Evolutionary conservation across 2,113 vertebrate species (phyloP).

Genomic region (Mormyrus iriodes): DNA sequence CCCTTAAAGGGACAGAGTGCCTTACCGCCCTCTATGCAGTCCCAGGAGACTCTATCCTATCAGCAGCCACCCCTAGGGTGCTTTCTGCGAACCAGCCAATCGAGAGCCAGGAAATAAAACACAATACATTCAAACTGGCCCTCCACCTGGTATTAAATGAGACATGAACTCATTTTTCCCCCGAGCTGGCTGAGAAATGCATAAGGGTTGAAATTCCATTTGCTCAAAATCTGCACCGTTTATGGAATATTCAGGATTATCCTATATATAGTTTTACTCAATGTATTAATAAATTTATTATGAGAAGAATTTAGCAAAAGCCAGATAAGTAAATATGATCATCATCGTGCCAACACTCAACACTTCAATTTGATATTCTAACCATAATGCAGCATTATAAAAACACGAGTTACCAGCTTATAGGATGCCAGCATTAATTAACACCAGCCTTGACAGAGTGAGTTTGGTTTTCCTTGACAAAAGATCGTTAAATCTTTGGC

Average conservation of each 20-base stretch:
- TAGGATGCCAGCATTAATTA: neutral
- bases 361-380: neutral
- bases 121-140: conserved; percentile 17
- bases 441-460: neutral
- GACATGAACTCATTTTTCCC: neutral
- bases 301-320: neutral
- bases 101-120: conserved; percentile 31
- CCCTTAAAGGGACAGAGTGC: conserved; percentile 62
- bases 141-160: neutral
- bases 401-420: neutral
- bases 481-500: neutral
- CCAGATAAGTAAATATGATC: neutral
- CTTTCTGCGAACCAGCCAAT: conserved; percentile 40
- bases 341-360: neutral
- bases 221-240: neutral
- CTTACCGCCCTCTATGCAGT: conserved; percentile 17
- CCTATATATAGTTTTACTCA: neutral
- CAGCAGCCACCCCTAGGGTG: conserved; percentile 44
- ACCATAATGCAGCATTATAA: neutral
- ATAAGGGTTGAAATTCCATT: neutral
- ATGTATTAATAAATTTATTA: neutral
- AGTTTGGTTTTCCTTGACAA: neutral
- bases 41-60: conserved; percentile 43
- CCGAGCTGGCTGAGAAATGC: neutral
- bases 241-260: neutral